phyloP scores from a whole-genome alignment of 2,113 vertebrate species.

The Cranoglanis bouderius region DNA sequence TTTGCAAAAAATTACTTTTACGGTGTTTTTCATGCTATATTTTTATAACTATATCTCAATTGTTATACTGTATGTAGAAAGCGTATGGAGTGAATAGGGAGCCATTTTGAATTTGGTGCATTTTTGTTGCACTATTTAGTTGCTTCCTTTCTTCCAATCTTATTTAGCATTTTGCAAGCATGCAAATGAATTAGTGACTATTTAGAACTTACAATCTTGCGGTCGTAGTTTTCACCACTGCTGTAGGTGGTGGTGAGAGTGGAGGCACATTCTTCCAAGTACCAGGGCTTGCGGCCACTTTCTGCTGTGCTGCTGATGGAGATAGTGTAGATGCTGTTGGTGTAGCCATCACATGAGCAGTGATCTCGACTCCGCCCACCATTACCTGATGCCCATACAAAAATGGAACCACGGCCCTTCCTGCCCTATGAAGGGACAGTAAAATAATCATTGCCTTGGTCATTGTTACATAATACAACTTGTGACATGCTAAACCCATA shows the following conservation, averaged over 20 bases:
- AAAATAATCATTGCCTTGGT: neutral
- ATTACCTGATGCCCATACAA: constrained; percentile 98
- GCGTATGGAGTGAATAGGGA: neutral
- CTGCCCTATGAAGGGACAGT: constrained; percentile 79
- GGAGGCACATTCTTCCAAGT: constrained; percentile 95
- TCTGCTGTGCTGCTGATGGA: constrained; percentile 98
- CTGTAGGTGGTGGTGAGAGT: constrained; percentile 97
- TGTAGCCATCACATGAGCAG: constrained; percentile 97
- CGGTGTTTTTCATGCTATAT: neutral
- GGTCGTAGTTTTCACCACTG: constrained; percentile 96
- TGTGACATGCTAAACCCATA: neutral
- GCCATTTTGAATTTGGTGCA: neutral
- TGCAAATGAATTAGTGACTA: neutral
- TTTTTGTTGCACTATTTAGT: neutral
- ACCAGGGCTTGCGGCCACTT: constrained; percentile 97
- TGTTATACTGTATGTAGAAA: neutral
- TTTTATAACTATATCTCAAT: neutral
- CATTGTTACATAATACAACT: neutral
- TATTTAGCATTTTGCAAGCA: neutral
- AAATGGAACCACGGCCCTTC: constrained; percentile 92
- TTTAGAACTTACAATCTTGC: constrained; percentile 87
- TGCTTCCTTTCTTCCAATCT: neutral
- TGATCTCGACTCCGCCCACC: constrained; percentile 96
- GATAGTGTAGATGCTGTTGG: constrained; percentile 98
- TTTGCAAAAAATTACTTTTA: neutral